Conservation (phyloP, 2,113 vertebrate genomes). For the Coregonus clupeaformis region DNA sequence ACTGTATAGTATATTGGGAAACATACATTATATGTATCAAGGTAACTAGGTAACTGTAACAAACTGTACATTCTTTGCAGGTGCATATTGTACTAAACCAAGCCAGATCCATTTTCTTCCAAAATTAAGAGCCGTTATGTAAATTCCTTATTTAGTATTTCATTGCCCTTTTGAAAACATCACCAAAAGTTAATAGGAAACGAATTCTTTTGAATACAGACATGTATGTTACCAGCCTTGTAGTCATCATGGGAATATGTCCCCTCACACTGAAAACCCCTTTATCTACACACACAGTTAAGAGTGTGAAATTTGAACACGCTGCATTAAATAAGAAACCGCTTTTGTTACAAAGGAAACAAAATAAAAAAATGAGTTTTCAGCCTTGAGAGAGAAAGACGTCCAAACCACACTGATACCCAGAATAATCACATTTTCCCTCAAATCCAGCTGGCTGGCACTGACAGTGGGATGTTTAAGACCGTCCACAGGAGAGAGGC, state of each 20-base stretch:
- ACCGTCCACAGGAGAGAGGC: constrained; percentile 34
- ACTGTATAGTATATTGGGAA: no score
- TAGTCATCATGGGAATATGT: constrained; percentile 52
- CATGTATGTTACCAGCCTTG: constrained; percentile 4
- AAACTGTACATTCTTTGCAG: no score
- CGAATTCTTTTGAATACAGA: constrained; percentile 61
- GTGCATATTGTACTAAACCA: neutral
- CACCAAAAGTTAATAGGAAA: constrained; percentile 58
- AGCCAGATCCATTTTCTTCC: constrained; percentile 27
- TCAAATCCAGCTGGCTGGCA: constrained; percentile 65
- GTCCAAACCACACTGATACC: constrained; percentile 67
- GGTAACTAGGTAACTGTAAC: no score
- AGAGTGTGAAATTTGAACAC: constrained; percentile 77
- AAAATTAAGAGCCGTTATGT: constrained; percentile 34
- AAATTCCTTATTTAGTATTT: constrained; percentile 44
- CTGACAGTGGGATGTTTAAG: constrained; percentile 44
- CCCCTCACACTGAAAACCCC: constrained; percentile 56
- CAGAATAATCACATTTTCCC: constrained; percentile 71
- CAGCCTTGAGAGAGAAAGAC: constrained; percentile 38
- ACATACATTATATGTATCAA: no score
- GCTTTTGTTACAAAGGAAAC: constrained; percentile 73
- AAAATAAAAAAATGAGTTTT: constrained; percentile 44
- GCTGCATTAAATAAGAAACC: constrained; percentile 72
- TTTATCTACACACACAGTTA: constrained; percentile 75
- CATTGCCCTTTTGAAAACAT: constrained; percentile 63